Evolutionary conservation across 2,888 invertebrate species (phyloP).

Genomic region (Leptinotarsa haldemani): DNA sequence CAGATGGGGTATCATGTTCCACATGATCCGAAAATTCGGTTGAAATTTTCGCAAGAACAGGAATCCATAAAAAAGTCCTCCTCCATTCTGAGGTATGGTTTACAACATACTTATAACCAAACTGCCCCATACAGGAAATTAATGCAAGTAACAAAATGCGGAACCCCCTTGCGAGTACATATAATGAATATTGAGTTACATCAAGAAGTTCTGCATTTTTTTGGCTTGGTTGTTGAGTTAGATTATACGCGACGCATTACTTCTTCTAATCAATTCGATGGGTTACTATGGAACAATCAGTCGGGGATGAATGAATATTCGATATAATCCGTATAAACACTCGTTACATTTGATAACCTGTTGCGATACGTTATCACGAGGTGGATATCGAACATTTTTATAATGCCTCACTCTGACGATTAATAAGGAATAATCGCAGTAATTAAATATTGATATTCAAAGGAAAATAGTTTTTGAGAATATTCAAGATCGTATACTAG

Average conservation of each 20-base stretch:
- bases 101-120: background rate
- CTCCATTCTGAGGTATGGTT: background rate
- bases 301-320: background rate
- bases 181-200: conserved; percentile 33
- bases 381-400: too few relatives aligned
- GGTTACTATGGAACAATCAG: background rate
- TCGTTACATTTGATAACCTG: too few relatives aligned
- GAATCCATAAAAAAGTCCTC: background rate
- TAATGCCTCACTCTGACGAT: too few relatives aligned
- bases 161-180: conserved; percentile 20
- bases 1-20: too few relatives aligned
- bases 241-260: conserved; percentile 32
- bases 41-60: background rate
- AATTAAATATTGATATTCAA: too few relatives aligned
- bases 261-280: conserved; percentile 24
- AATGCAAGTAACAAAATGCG: conserved; percentile 9
- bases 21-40: background rate
- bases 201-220: conserved; percentile 35
- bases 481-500: too few relatives aligned
- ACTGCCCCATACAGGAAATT: conserved; percentile 1
- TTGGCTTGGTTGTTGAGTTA: conserved; percentile 28
- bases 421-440: too few relatives aligned
- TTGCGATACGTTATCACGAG: too few relatives aligned
- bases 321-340: too few relatives aligned
- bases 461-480: too few relatives aligned